Base-by-base conservation (phyloP, 2,113 vertebrate genomes). In the Phrynocephalus versicolor region DNA sequence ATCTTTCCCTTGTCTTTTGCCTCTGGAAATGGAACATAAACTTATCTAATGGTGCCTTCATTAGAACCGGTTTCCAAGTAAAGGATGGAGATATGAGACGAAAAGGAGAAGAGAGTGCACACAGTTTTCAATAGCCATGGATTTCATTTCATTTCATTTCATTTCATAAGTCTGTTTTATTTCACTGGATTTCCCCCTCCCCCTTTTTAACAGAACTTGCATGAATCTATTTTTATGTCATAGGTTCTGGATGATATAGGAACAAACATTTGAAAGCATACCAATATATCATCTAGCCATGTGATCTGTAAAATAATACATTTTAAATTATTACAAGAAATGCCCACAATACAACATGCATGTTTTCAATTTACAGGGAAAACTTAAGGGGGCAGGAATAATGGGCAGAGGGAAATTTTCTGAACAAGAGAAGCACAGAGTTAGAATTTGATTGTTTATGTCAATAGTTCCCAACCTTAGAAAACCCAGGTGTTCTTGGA, bases 11-110 rank as follows among this genome's bases (percentile, higher is more conserved):
- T 51, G 71, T 81, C 78, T 35, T 57, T 81, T 81, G 58, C 58
- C 78, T 81, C 10, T 3, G 78, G 62, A 65, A 65, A 75, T 67
- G 60, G 85, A 81, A 81, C 81, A 86, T 74, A 65, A 76, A 70
- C 55, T 58, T 21, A 70, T 76, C 35, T 74, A 86, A 81, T 10
- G 16, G 60, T 23, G 33, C 35, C 71, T 86, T 86, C 65, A 75
- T 86, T 65, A 81, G 45, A 75, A 64, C 60, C 79, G 57, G 25
- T 75, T 55, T 74, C 41, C 2, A 74, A 81, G 78, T 41, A 67
- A n/a, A 74, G 73, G 58, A 16, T 9, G n/a, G 77, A 5, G 41
- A 72, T 10, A 15, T 3, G 10, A 3, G 23, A 37, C 23, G 55
- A 39, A n/a, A 41, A 39, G 51, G 60, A 76, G 21, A 81, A 57